Base-by-base conservation (phyloP, 2,113 vertebrate species). In the Hydrolagus affinis region DNA sequence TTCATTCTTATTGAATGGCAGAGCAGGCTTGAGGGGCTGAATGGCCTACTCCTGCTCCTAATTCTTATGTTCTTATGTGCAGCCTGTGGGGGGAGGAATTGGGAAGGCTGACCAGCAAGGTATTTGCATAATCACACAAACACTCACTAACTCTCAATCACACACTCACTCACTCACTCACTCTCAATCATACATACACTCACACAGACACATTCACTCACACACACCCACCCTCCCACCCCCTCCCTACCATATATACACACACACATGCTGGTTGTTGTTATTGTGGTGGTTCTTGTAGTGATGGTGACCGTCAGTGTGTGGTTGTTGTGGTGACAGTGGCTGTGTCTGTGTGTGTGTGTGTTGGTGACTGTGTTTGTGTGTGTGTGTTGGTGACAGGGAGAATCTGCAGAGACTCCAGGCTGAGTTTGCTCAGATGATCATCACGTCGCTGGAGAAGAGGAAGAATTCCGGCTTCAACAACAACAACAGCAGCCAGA, bases 321-420 rank as follows among this genome's bases (percentile, higher is more conserved):
- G 44, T 44, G 1, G 44, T 44, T 44, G 44, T 44, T 44, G 44
- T 44, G 1, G 44, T 44, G 44, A 6, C 6, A 44, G 1, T 44
- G 44, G 44, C 44, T 3, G 44, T 44, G 2, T 3, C 44, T 44
- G 44, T 44, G 6, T 6, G 44, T 1, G 1, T 44, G 44, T 44
- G 44, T 44, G 44, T 44, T 6, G n/a, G 1, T 44, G 44, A n/a
- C n/a, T n/a, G n/a, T 71, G 3, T 86, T 60, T 23, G 21, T 70
- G 9, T 85, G 60, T 68, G 19, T 10, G 83, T 87, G 1, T 70
- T 86, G 0, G 44, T 44, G 2, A 23, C 89, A 99, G 98, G 87
- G 98, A 98, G 90, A 98, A 97, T 88, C 97, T 96, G 90, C 96
- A 98, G 91, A 92, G 94, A n/a, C 91, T 99, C 86, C 96, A 97